Percentiles rank a stretch among this genome's conserved stretches.
Evolutionary conservation across 2,797 vertebrate species (phyloP).

Genomic region (Sebastes trivittatus): DNA sequence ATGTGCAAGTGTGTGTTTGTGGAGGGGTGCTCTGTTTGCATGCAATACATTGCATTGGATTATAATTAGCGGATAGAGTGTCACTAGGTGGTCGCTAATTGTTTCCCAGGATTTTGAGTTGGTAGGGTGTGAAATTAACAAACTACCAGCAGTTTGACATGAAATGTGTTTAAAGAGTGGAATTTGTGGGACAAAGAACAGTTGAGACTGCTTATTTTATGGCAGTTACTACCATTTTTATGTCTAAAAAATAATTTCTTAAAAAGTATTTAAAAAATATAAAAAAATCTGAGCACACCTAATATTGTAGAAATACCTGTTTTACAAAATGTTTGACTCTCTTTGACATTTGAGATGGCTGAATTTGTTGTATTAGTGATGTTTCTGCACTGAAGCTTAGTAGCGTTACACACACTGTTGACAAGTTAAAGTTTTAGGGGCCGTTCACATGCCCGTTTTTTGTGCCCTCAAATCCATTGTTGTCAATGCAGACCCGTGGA

Average conservation of each 20-base stretch:
- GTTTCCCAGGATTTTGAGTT: no score
- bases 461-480: no score
- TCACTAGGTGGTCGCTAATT: no score
- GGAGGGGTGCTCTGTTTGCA: not conserved
- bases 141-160: not conserved
- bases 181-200: not conserved
- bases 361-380: not conserved
- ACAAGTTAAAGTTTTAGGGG: no score
- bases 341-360: not conserved
- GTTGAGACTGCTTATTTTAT: not conserved
- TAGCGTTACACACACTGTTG: not conserved
- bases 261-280: not conserved
- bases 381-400: not conserved
- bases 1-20: not conserved
- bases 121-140: no score
- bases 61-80: no score
- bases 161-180: not conserved
- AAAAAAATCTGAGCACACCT: not conserved
- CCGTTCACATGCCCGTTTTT: no score
- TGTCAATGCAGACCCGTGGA: no score
- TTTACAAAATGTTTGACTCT: not conserved
- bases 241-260: no score
- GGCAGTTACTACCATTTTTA: not conserved
- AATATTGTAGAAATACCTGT: not conserved
- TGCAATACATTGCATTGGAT: no score